These are phyloP conservation scores for Heliornis fulica DNA, from an alignment of 2,113 vertebrate species.

Conservation along the genomic window DNA sequence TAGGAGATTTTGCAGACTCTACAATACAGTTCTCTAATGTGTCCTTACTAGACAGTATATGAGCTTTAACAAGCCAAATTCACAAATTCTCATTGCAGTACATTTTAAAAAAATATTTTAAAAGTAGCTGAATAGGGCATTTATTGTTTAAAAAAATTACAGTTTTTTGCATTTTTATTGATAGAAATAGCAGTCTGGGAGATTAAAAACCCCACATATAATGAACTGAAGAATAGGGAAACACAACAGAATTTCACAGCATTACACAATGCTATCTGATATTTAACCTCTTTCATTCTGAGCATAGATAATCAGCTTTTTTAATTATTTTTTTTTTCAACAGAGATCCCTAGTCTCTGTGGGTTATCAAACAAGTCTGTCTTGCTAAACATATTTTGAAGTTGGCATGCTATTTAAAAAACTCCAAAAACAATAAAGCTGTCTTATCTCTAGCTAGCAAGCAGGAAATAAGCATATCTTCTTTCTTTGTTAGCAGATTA, in stretches of 20 bases:
- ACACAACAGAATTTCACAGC: background rate
- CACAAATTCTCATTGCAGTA: background rate
- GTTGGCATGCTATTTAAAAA: background rate
- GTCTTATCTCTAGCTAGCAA: background rate
- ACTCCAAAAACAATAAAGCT: background rate
- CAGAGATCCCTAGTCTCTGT: background rate
- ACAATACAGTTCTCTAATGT: background rate
- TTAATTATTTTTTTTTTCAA: background rate
- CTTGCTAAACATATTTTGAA: background rate
- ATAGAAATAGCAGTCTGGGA: background rate
- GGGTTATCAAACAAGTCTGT: background rate
- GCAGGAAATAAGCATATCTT: background rate
- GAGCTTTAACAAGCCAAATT: background rate
- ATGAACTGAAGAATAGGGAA: background rate
- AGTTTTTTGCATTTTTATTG: background rate
- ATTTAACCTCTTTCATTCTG: background rate
- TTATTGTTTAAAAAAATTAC: background rate
- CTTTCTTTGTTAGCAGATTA: background rate
- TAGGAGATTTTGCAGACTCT: constrained; percentile 24
- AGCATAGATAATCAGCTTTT: background rate
- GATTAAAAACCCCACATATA: background rate
- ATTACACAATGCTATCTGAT: background rate
- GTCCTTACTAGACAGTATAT: background rate
- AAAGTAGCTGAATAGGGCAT: background rate
- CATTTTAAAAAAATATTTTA: background rate